These are phyloP conservation scores for Luffia ferchaultella DNA, from an alignment of 2,888 invertebrate genomes.

Conservation along the genomic window DNA sequence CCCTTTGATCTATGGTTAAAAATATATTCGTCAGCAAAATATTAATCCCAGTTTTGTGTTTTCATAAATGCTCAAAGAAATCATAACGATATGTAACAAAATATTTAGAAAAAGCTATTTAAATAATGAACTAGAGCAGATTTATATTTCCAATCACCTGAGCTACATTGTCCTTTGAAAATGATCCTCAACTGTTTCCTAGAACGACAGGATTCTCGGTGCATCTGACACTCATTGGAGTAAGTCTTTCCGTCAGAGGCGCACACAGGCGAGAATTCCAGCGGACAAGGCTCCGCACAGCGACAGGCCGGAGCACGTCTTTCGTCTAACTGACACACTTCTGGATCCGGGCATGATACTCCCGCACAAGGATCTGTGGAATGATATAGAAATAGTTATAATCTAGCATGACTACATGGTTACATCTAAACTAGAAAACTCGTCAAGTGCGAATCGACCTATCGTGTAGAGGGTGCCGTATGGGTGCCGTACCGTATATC, in stretches of 20 bases:
- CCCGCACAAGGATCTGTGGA: conserved; percentile 83
- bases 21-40: too few relatives aligned
- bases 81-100: too few relatives aligned
- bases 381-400: neutral
- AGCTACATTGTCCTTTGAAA: conserved; percentile 84
- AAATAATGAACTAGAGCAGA: too few relatives aligned
- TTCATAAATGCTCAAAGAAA: too few relatives aligned
- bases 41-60: too few relatives aligned
- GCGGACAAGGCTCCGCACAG: conserved; percentile 81
- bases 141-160: conserved; percentile 74
- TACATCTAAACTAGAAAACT: neutral
- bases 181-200: conserved; percentile 78
- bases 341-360: conserved; percentile 79
- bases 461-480: neutral
- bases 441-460: neutral
- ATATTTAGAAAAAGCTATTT: too few relatives aligned
- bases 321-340: conserved; percentile 85
- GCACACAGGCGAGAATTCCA: conserved; percentile 81
- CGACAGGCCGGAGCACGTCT: conserved; percentile 80
- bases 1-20: too few relatives aligned
- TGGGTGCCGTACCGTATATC: too few relatives aligned
- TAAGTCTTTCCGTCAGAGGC: conserved; percentile 85
- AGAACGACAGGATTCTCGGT: conserved; percentile 81
- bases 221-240: conserved; percentile 84
- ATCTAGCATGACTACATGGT: neutral